A percentile compares a stretch with the other conserved stretches of the same genome.
phyloP scores from a whole-genome alignment of 2,113 vertebrate genomes.

The Uria aalge region DNA sequence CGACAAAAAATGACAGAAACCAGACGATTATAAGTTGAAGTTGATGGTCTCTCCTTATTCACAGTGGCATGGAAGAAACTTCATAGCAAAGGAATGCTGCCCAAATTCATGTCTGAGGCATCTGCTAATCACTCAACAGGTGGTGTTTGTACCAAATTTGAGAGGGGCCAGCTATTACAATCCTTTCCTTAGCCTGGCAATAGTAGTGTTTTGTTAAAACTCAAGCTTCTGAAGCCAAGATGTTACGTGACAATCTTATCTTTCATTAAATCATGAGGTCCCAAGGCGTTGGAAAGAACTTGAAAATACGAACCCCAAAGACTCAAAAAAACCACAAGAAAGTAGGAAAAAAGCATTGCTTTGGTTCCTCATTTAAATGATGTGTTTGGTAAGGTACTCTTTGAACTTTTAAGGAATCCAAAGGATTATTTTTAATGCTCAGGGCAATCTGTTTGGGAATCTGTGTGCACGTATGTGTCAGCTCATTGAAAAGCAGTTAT shows the following conservation, averaged over 20 bases:
- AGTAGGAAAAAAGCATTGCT: background rate
- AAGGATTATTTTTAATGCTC: background rate
- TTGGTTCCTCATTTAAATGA: background rate
- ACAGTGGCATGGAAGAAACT: background rate
- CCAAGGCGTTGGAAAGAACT: background rate
- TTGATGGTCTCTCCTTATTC: background rate
- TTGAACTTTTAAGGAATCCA: background rate
- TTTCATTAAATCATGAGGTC: background rate
- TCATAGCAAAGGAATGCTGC: background rate
- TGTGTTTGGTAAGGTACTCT: background rate
- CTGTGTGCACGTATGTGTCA: background rate
- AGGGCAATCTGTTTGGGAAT: background rate
- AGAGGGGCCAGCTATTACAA: background rate
- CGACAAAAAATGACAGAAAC: background rate
- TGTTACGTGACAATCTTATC: background rate
- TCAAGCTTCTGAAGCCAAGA: background rate
- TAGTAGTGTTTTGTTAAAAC: background rate
- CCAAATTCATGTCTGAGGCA: background rate
- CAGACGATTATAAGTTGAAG: background rate
- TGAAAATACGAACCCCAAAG: background rate
- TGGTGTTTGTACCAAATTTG: background rate
- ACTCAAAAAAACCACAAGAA: background rate
- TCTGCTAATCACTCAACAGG: conserved; percentile 21
- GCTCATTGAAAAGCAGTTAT: background rate
- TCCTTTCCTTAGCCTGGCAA: background rate